Conservation (phyloP, 2,113 vertebrate species). For the Vidua macroura region DNA sequence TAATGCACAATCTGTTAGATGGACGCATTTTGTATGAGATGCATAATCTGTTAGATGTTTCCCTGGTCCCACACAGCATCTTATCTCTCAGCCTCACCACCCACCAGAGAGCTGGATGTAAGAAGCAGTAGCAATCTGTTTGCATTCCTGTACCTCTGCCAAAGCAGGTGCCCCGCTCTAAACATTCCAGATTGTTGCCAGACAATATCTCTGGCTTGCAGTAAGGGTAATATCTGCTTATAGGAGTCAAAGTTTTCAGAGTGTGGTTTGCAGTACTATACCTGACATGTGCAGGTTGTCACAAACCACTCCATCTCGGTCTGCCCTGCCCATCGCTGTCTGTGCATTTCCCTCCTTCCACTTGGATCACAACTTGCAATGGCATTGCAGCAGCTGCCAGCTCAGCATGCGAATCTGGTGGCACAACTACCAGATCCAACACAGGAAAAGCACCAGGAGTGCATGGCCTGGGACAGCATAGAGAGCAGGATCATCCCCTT, state of each 20-base stretch:
- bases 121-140: neutral
- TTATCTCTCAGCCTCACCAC: neutral
- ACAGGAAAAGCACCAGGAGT: neutral
- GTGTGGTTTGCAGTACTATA: neutral
- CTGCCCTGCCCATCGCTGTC: neutral
- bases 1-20: neutral
- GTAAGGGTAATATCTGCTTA: neutral
- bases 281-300: accelerated
- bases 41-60: neutral
- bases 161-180: neutral
- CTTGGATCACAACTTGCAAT: neutral
- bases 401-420: neutral
- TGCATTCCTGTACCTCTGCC: neutral
- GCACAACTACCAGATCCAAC: neutral
- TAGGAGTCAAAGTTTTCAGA: neutral
- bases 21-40: neutral
- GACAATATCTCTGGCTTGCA: neutral
- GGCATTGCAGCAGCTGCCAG: neutral
- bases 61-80: neutral
- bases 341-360: neutral
- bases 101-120: neutral
- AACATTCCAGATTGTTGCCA: neutral
- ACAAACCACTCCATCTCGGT: accelerated
- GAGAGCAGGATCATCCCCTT: neutral
- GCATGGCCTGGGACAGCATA: neutral